phyloP scores from a whole-genome alignment of 2,797 vertebrate genomes.

The Remorina albescens region DNA sequence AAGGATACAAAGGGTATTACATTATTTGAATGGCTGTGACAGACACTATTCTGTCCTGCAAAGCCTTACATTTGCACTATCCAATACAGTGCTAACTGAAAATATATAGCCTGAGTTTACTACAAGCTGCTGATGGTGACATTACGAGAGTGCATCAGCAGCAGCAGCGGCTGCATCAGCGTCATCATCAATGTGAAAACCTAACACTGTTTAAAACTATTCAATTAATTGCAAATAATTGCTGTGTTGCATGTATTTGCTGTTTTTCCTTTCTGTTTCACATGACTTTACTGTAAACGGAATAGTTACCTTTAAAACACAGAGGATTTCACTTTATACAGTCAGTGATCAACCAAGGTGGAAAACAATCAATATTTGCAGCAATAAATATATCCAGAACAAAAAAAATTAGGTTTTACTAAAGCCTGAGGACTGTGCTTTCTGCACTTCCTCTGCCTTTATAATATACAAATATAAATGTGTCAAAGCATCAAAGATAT shows the following conservation, averaged over 20 bases:
- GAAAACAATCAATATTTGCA: neutral
- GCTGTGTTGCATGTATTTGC: neutral
- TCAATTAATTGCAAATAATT: neutral
- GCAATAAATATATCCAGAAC: neutral
- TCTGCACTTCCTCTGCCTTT: neutral
- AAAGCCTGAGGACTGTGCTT: neutral
- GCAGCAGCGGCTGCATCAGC: too few relatives aligned
- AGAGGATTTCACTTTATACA: neutral
- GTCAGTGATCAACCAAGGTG: neutral
- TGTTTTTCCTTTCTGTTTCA: neutral
- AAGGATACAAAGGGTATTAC: slow-evolving; percentile 9
- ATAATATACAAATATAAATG: neutral
- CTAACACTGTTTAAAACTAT: neutral
- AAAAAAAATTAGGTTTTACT: neutral
- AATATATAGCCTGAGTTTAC: slow-evolving; percentile 1
- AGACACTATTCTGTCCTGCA: slow-evolving; percentile 36
- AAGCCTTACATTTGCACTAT: slow-evolving; percentile 7
- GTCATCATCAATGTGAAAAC: neutral
- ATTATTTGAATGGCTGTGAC: slow-evolving; percentile 42
- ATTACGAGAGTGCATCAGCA: neutral
- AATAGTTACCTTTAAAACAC: neutral
- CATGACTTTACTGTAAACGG: neutral
- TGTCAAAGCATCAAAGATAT: neutral
- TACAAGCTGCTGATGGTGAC: neutral
- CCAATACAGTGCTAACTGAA: neutral